Percentiles rank a stretch among this genome's conserved stretches.
These are phyloP conservation scores for Drosophila melanica DNA, from an alignment of 1,140 invertebrate species.

Conservation along the genomic window DNA sequence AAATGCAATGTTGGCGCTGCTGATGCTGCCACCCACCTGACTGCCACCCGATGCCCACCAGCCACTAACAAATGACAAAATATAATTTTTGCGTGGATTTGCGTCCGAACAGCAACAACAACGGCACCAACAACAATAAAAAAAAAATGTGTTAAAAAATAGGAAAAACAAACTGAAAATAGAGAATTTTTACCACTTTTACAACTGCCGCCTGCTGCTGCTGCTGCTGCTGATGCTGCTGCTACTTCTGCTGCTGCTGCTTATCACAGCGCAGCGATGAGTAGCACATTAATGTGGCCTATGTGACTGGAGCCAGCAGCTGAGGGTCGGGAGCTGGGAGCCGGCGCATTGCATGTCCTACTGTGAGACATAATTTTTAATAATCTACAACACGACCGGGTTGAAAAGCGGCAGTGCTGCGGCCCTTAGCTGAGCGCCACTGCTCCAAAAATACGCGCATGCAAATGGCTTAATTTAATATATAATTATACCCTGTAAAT, in stretches of 20 bases:
- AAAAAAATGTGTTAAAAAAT: constrained; percentile 42
- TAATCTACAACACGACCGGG: constrained; percentile 77
- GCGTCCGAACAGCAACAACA: constrained; percentile 37
- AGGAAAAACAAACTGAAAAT: constrained; percentile 12
- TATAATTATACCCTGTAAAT: constrained; percentile 72
- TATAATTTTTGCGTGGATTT: constrained; percentile 81
- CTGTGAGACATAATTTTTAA: constrained; percentile 81
- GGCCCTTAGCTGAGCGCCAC: constrained; percentile 19
- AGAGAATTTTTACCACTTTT: constrained; percentile 60
- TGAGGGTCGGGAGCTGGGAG: neutral
- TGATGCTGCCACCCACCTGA: constrained; percentile 15
- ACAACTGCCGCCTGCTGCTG: constrained; percentile 66
- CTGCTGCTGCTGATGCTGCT: constrained; percentile 13
- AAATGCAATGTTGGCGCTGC: constrained; percentile 1
- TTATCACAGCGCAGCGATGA: constrained; percentile 63
- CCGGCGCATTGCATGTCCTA: constrained; percentile 73
- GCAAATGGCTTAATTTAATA: constrained; percentile 81
- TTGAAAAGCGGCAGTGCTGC: constrained; percentile 29
- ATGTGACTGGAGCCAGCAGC: constrained; percentile 53
- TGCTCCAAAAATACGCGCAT: constrained; percentile 68
- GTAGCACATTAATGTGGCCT: constrained; percentile 77
- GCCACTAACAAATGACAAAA: constrained; percentile 76
- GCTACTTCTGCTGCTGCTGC: constrained; percentile 37
- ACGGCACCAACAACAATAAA: constrained; percentile 41
- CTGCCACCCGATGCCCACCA: constrained; percentile 5